A percentile compares a stretch with the other conserved stretches of the same genome.
Evolutionary conservation across 2,888 invertebrate species (phyloP).

Genomic region (Monopis laevigella): DNA sequence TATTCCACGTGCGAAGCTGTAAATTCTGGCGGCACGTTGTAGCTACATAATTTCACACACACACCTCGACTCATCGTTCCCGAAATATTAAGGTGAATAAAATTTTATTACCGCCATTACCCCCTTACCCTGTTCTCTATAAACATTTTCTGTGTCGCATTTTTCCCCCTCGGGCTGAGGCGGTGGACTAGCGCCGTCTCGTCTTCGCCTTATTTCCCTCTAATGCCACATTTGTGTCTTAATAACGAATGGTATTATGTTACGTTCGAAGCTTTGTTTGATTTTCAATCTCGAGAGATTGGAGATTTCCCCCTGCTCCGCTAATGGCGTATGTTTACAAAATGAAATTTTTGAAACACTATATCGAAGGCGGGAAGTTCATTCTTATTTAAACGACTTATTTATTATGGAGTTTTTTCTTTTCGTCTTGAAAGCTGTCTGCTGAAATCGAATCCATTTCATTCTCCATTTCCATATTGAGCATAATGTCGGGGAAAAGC

Average conservation of each 20-base stretch:
- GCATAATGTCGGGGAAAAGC: slow-evolving; percentile 27
- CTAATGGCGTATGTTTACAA: slow-evolving; percentile 41
- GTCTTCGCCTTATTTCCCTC: slow-evolving; percentile 45
- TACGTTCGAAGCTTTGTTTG: slow-evolving; percentile 52
- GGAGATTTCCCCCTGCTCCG: slow-evolving; percentile 40
- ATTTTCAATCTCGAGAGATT: slow-evolving; percentile 53
- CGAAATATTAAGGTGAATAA: slow-evolving; percentile 63
- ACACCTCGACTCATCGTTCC: slow-evolving; percentile 58
- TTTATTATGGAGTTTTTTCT: slow-evolving; percentile 28
- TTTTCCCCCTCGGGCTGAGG: slow-evolving; percentile 27
- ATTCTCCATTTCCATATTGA: slow-evolving; percentile 23
- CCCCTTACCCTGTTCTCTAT: slow-evolving; percentile 51
- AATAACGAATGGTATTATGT: slow-evolving; percentile 58
- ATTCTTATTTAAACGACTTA: slow-evolving; percentile 36
- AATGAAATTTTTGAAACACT: slow-evolving; percentile 37
- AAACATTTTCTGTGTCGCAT: slow-evolving; percentile 52
- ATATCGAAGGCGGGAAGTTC: slow-evolving; percentile 17
- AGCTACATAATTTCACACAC: slow-evolving; percentile 56
- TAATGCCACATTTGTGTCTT: slow-evolving; percentile 59
- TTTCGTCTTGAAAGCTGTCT: slow-evolving; percentile 21
- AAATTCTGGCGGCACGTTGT: slow-evolving; percentile 39
- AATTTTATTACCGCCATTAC: slow-evolving; percentile 61
- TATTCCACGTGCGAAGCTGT: slow-evolving; percentile 28
- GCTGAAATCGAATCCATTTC: no score
- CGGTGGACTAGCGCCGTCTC: slow-evolving; percentile 28